phyloP scores from a whole-genome alignment of 2,888 invertebrate genomes.

The Microchrysa polita region DNA sequence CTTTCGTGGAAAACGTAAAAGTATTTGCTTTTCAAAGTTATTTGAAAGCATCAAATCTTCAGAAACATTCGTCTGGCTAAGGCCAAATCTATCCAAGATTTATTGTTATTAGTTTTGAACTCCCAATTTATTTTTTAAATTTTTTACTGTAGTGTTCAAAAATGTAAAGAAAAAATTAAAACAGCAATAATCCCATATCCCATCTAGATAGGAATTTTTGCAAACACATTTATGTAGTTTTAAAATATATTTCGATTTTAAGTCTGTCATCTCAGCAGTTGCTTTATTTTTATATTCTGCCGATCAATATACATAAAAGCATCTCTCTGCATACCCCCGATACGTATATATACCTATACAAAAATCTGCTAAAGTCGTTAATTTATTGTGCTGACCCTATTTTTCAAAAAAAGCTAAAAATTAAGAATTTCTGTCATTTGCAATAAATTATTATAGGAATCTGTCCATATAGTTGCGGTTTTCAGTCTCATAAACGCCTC shows the following conservation, averaged over 20 bases:
- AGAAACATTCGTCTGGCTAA: not conserved
- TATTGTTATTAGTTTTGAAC: constrained; percentile 7
- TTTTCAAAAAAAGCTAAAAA: constrained; percentile 6
- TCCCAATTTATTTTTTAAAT: too few species aligned
- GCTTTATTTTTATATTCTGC: not conserved
- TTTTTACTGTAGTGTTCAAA: not conserved
- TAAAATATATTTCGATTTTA: too few species aligned
- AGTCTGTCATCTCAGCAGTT: not conserved
- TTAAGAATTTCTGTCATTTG: constrained; percentile 11
- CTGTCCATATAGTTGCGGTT: constrained; percentile 29
- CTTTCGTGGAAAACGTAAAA: too few species aligned
- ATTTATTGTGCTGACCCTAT: constrained; percentile 38
- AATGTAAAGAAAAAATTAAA: constrained; percentile 17
- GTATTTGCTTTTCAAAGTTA: too few species aligned
- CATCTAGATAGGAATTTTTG: constrained; percentile 1
- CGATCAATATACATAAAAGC: not conserved
- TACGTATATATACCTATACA: too few species aligned
- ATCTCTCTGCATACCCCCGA: not conserved
- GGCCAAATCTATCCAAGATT: constrained; percentile 21
- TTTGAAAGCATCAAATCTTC: too few species aligned
- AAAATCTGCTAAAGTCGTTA: constrained; percentile 15
- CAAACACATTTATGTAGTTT: not conserved
- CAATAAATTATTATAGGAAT: constrained; percentile 18
- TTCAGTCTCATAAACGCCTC: not conserved
- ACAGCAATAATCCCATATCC: not conserved